Evolutionary conservation across 2,113 vertebrate genomes (phyloP), one percentile per base, ranked within the genome.

Genomic region (Trematomus loennbergii): DNA sequence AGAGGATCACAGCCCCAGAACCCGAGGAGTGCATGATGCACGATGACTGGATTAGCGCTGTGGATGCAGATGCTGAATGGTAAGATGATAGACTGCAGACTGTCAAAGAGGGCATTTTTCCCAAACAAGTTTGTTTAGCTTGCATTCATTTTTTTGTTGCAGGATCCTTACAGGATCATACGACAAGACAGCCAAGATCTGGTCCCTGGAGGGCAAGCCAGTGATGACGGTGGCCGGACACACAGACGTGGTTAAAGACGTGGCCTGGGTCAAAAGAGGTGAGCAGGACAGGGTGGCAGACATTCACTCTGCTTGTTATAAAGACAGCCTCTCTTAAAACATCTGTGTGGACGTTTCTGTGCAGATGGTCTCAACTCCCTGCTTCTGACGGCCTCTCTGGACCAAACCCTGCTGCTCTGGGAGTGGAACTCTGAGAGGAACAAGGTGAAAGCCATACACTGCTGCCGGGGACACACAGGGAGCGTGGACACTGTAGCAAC

Each of bases 151-250:
- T 33, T 12, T 25, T 25, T 58, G 83, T 17, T 79, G n/a, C 84
- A 99, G 98, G 97, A 99, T 99, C 82, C 93, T 99, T 60, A 97
- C 97, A 9, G 97, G 98, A 60, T 99, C 96, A 45, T 99, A 99
- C 0, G 98, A 99, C 89, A 99, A 99, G 85, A 97, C 97, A 1
- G 96, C 97, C 75, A 94, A 93, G 75, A 97, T 99, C 85, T 99
- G 97, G 97, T 97, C 97, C n/a, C 86, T 94, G 58, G 97, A 98
- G 91, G 98, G 98, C 55, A 98, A 98, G 87, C 91, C 95, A 0
- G 91, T 97, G 79, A 93, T 95, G 90, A 98, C 96, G 1, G 73
- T 98, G 87, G 95, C 95, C 4, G 98, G 97, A 81, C 98, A 99
- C 85, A 94, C 94, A 12, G 98, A 99, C 2, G 98, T 97, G 29